Percentiles rank a stretch among this genome's conserved stretches.
Evolutionary conservation across 2,797 vertebrate species (phyloP).

Genomic region (Denticeps clupeoides): DNA sequence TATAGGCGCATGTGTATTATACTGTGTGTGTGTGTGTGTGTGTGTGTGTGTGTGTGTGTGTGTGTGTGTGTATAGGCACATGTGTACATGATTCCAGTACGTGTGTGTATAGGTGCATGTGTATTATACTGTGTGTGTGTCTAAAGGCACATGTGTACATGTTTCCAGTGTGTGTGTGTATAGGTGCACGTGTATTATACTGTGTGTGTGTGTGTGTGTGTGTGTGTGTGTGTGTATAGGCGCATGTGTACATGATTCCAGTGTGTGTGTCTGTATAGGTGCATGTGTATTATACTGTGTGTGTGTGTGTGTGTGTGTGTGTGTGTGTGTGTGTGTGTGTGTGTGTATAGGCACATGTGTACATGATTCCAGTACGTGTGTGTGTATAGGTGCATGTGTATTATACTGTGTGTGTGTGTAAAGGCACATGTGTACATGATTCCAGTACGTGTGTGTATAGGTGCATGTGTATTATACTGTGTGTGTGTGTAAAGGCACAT

Average conservation of each 20-base stretch:
- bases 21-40: too few species aligned
- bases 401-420: not conserved
- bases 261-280: constrained; percentile 2
- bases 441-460: not conserved
- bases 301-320: not conserved
- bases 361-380: not conserved
- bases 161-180: not conserved
- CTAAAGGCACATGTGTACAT: too few species aligned
- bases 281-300: not conserved
- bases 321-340: not conserved
- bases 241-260: not conserved
- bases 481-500: too few species aligned
- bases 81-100: too few species aligned
- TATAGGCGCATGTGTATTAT: too few species aligned
- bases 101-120: too few species aligned
- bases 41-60: too few species aligned
- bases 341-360: constrained; percentile 6
- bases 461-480: too few species aligned
- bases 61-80: too few species aligned
- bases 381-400: not conserved
- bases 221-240: not conserved
- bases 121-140: too few species aligned
- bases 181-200: not conserved
- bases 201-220: not conserved
- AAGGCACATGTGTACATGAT: not conserved